These are phyloP conservation scores for Lagodon rhomboides DNA, from an alignment of 2,797 vertebrate genomes.

Conservation along the genomic window DNA sequence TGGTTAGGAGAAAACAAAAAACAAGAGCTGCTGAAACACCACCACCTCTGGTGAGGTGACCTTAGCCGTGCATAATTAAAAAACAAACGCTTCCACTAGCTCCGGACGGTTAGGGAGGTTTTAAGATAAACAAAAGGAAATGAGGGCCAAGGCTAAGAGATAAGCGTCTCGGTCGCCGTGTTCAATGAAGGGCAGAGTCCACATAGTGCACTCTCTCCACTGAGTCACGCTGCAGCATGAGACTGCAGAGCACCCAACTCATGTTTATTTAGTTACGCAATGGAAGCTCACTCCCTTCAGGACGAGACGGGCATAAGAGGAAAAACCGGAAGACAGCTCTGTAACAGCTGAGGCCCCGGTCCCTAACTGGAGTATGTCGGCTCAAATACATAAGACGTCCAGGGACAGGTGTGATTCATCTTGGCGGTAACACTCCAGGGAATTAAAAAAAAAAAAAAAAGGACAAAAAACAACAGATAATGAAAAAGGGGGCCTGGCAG, in stretches of 20 bases:
- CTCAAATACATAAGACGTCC: constrained; percentile 22
- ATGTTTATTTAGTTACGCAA: constrained; percentile 82
- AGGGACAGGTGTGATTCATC: constrained; percentile 40
- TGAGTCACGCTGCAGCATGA: constrained; percentile 75
- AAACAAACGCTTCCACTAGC: constrained; percentile 12
- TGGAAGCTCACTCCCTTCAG: constrained; percentile 43
- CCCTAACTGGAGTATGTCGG: background rate
- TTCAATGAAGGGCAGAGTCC: constrained; percentile 72
- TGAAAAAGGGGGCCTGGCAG: background rate
- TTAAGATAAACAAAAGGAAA: constrained; percentile 66
- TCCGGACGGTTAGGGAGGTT: constrained; percentile 34
- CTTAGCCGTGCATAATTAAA: constrained; percentile 24
- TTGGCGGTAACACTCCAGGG: background rate
- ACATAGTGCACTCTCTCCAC: constrained; percentile 34
- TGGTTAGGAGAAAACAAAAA: constrained; percentile 42
- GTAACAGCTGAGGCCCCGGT: constrained; percentile 35
- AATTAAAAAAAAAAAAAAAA: background rate
- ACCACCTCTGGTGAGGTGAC: constrained; percentile 26
- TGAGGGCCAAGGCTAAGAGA: constrained; percentile 39
- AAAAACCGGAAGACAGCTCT: constrained; percentile 14
- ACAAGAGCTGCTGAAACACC: constrained; percentile 18
- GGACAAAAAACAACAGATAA: background rate
- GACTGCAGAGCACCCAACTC: constrained; percentile 66
- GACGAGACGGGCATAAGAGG: constrained; percentile 19
- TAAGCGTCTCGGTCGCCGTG: constrained; percentile 44